Conservation (phyloP, 92 coral and sea anemone genomes). For the Parazoanthus darwini region DNA sequence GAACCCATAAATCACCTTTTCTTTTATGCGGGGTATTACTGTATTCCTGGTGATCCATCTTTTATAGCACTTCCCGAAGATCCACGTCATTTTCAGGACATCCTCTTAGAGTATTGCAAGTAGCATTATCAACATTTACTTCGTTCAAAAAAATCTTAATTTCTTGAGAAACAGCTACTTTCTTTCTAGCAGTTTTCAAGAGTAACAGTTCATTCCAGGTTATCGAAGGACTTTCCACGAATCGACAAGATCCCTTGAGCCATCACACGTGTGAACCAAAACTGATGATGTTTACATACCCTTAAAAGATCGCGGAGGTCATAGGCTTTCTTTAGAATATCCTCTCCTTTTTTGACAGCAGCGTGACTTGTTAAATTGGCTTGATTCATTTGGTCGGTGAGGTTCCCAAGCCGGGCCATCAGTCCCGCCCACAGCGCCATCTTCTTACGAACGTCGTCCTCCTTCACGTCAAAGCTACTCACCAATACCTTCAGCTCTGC, state of each 20-base stretch:
- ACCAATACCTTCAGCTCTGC: conserved; percentile 66
- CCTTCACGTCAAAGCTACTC: conserved; percentile 64
- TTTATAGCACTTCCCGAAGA: too few species aligned
- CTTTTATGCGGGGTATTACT: too few species aligned
- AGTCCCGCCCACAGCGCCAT: conserved; percentile 88
- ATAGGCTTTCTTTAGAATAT: conserved; percentile 68
- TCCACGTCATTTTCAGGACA: too few species aligned
- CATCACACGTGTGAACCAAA: neutral
- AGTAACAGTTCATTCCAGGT: neutral
- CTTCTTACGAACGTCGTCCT: conserved; percentile 81
- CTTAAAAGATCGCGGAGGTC: conserved; percentile 65
- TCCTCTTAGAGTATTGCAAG: neutral
- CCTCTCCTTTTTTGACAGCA: conserved; percentile 85
- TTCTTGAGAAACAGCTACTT: neutral
- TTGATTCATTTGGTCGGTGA: conserved; percentile 66
- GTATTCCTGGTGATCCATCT: too few species aligned
- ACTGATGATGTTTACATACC: conserved; percentile 45
- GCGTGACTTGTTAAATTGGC: conserved; percentile 90
- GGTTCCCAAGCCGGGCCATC: conserved; percentile 61
- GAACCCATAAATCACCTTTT: too few species aligned
- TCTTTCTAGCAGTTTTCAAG: neutral
- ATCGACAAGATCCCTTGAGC: neutral
- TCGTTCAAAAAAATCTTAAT: neutral
- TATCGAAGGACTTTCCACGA: neutral
- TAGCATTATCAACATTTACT: neutral